phyloP scores from a whole-genome alignment of 2,797 vertebrate genomes.

The Chlorospingus flavigularis region DNA sequence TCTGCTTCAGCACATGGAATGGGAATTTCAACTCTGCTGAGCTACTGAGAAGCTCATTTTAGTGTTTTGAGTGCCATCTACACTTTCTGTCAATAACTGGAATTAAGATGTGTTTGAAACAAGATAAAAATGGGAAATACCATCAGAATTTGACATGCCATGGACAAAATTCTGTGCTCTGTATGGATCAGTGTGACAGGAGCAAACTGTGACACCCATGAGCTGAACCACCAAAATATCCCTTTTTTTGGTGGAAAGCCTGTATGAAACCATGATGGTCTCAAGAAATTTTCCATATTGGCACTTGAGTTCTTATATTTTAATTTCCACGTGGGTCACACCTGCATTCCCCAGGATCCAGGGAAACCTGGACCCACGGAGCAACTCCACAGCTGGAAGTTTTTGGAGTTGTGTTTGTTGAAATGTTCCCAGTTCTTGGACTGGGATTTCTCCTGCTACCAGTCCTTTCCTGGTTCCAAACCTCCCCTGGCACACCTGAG shows the following conservation, averaged over 20 bases:
- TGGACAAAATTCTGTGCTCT: fast-evolving
- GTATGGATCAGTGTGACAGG: neutral
- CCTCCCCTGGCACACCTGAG: neutral
- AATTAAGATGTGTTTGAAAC: neutral
- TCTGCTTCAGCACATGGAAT: neutral
- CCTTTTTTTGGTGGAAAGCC: neutral
- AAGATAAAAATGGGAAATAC: neutral
- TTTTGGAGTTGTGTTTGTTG: neutral
- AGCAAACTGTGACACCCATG: neutral
- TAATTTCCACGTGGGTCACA: neutral
- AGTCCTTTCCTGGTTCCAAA: neutral
- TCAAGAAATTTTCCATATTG: neutral
- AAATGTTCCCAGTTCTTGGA: neutral
- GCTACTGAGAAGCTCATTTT: neutral
- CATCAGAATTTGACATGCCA: neutral
- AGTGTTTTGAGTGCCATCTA: neutral
- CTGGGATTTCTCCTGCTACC: neutral
- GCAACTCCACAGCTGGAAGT: too few relatives aligned
- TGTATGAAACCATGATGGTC: fast-evolving
- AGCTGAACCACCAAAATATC: neutral
- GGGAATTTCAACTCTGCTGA: neutral
- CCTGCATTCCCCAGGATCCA: neutral
- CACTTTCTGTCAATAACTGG: neutral
- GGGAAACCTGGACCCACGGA: fast-evolving
- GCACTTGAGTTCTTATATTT: fast-evolving